Conservation (phyloP, 2,888 invertebrate species). For the Cosmia trapezina region DNA sequence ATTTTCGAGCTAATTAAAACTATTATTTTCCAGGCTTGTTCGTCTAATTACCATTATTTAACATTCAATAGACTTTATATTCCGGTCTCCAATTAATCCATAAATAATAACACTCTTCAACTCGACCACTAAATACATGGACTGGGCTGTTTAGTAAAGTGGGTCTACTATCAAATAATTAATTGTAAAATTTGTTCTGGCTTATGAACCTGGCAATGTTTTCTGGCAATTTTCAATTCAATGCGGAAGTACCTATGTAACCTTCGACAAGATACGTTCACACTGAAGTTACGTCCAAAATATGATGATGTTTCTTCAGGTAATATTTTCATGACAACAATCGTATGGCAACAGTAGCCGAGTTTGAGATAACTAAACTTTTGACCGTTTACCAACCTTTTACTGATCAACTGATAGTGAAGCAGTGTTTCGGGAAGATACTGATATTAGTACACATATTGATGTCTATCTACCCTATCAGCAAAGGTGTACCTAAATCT, state of each 20-base stretch:
- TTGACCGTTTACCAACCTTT: neutral
- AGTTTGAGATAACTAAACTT: neutral
- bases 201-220: neutral
- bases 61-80: neutral
- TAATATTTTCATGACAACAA: slow-evolving; percentile 1
- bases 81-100: neutral
- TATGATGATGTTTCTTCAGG: neutral
- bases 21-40: neutral
- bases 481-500: neutral
- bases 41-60: neutral
- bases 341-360: neutral
- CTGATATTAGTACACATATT: neutral
- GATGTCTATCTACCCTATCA: neutral
- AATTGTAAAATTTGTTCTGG: neutral
- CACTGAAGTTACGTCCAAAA: neutral
- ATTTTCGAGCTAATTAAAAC: neutral
- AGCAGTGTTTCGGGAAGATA: neutral
- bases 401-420: slow-evolving; percentile 3
- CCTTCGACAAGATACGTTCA: neutral
- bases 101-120: neutral
- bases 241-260: neutral
- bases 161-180: neutral
- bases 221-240: neutral
- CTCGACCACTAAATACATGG: neutral
- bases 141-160: neutral